phyloP scores from a whole-genome alignment of 2,113 vertebrate genomes.

The Verasper variegatus region DNA sequence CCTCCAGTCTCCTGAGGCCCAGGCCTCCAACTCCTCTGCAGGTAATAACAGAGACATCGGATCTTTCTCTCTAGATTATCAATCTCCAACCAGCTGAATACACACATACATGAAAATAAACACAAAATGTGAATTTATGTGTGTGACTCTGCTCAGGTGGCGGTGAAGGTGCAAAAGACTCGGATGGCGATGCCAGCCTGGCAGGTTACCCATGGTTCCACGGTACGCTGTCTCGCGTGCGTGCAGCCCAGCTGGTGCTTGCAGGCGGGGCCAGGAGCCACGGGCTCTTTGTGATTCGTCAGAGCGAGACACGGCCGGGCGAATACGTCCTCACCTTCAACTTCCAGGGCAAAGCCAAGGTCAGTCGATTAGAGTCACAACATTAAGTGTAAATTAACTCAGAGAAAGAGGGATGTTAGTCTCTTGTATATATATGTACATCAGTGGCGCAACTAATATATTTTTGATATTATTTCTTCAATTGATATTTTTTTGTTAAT shows the following conservation, averaged over 20 bases:
- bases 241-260: conserved; percentile 94
- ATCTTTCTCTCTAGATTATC: neutral
- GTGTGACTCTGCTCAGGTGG: conserved; percentile 50
- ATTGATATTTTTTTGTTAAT: neutral
- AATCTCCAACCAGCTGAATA: neutral
- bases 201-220: conserved; percentile 96
- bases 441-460: neutral
- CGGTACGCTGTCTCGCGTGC: conserved; percentile 91
- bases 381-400: neutral
- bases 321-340: conserved; percentile 99
- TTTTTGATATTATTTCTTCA: neutral
- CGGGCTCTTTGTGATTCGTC: conserved; percentile 95
- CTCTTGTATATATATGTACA: neutral
- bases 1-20: conserved; percentile 89
- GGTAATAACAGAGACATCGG: conserved; percentile 70
- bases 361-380: conserved; percentile 50
- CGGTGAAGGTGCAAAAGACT: conserved; percentile 80
- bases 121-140: neutral
- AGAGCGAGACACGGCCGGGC: conserved; percentile 94
- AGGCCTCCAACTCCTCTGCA: conserved; percentile 73
- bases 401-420: neutral
- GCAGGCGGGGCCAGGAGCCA: conserved; percentile 90
- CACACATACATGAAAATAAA: neutral
- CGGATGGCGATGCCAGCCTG: conserved; percentile 81
- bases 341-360: conserved; percentile 99